A percentile compares a stretch with the other conserved stretches of the same genome.
Conservation (phyloP, 2,888 invertebrate species). For the Macropis europaea region DNA sequence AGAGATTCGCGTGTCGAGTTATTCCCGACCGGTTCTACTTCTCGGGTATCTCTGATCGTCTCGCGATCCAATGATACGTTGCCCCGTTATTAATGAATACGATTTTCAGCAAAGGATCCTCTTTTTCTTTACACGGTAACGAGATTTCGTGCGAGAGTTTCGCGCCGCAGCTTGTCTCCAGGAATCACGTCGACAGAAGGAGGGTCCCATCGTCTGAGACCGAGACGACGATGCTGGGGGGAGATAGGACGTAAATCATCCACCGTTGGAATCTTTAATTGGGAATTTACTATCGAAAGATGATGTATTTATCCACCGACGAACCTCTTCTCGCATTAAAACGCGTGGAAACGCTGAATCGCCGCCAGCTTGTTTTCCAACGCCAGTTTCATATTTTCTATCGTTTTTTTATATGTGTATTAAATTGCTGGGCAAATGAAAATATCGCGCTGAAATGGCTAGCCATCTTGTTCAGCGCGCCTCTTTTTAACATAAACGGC, state of each 20-base stretch:
- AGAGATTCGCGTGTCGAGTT: conserved; percentile 59
- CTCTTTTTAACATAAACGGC: conserved; percentile 7
- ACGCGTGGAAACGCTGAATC: background rate
- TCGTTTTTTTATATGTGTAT: conserved; percentile 24
- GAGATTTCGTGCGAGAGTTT: conserved; percentile 47
- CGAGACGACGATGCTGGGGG: too few species aligned
- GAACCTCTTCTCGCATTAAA: conserved; percentile 9
- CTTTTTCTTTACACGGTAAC: conserved; percentile 49
- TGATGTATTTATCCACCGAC: conserved; percentile 19
- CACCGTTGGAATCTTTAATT: conserved; percentile 34
- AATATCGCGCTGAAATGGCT: conserved; percentile 15
- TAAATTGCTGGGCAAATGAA: background rate
- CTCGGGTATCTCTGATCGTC: conserved; percentile 52
- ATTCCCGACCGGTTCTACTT: conserved; percentile 57
- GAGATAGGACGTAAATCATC: conserved; percentile 51
- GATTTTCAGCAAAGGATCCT: conserved; percentile 56
- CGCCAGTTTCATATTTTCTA: conserved; percentile 8
- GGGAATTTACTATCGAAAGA: conserved; percentile 35
- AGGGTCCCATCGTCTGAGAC: too few species aligned
- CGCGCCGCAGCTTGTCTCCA: background rate
- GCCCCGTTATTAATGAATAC: conserved; percentile 62
- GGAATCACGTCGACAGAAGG: background rate
- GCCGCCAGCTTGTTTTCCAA: background rate
- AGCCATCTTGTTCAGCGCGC: conserved; percentile 4
- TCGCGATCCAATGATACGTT: conserved; percentile 60